These are phyloP conservation scores for Diploscapter pachys DNA, from an alignment of 1,140 invertebrate genomes.

Conservation along the genomic window DNA sequence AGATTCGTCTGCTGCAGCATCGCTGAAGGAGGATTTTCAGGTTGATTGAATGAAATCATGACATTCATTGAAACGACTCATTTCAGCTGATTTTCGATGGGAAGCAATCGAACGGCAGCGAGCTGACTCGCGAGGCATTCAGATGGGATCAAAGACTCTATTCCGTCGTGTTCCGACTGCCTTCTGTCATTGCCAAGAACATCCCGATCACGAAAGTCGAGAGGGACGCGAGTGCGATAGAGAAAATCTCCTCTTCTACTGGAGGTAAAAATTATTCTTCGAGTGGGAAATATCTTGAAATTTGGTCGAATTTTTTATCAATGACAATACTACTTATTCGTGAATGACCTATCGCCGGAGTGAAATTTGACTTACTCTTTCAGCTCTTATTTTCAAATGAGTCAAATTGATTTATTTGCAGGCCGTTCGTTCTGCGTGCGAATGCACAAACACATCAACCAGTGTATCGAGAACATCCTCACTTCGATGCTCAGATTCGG, in stretches of 20 bases:
- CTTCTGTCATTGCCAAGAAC: conserved; percentile 39
- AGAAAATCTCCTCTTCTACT: conserved; percentile 2
- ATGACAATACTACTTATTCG: too few relatives aligned
- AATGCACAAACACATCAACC: not conserved
- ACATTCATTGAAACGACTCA: conserved; percentile 17
- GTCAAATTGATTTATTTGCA: not conserved
- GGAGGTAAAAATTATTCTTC: conserved; percentile 18
- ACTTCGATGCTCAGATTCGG: not conserved
- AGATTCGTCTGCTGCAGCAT: conserved; percentile 82
- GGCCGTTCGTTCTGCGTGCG: not conserved
- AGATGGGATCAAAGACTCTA: conserved; percentile 98
- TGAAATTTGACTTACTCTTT: not conserved
- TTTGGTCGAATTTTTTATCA: too few relatives aligned
- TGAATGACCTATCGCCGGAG: not conserved
- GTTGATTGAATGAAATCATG: conserved; percentile 8
- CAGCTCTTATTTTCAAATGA: not conserved
- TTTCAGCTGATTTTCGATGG: conserved; percentile 18
- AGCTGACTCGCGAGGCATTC: conserved; percentile 93
- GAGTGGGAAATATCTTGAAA: not conserved
- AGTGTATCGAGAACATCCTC: not conserved
- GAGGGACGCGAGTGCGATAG: conserved; percentile 50
- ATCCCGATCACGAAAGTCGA: conserved; percentile 61
- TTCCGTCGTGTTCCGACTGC: conserved; percentile 83
- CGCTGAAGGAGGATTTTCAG: conserved; percentile 48
- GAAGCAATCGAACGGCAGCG: conserved; percentile 85